Evolutionary conservation across 2,113 vertebrate genomes (phyloP).

Genomic region (Menidia beryllina): DNA sequence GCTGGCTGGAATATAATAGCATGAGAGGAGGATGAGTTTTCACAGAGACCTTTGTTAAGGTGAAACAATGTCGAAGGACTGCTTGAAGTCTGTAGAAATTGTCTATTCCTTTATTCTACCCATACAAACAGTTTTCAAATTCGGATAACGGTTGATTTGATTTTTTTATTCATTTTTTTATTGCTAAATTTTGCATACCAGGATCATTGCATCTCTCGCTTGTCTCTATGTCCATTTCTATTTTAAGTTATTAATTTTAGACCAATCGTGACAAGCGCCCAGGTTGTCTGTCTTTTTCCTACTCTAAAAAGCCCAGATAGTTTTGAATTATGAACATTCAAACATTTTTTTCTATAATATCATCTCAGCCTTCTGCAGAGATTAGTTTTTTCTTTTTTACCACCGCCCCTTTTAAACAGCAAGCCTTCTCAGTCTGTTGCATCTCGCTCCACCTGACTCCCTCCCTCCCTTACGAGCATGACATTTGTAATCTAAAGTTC

Average conservation of each 20-base stretch:
- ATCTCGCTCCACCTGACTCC: constrained; percentile 34
- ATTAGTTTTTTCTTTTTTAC: constrained; percentile 41
- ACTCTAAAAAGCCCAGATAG: constrained; percentile 4
- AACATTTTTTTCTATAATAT: constrained; percentile 13
- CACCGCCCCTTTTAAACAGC: constrained; percentile 33
- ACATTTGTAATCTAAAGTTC: constrained; percentile 54
- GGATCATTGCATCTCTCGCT: constrained; percentile 20
- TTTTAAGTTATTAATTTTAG: constrained; percentile 20
- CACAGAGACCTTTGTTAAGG: constrained; percentile 47
- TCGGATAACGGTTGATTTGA: constrained; percentile 58
- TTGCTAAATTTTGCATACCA: constrained; percentile 40
- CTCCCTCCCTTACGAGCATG: constrained; percentile 22
- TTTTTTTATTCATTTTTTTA: constrained; percentile 54
- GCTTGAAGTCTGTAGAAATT: constrained; percentile 61
- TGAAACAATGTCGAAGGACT: constrained; percentile 56
- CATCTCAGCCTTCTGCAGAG: constrained; percentile 36
- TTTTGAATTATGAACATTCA: constrained; percentile 45
- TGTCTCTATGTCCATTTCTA: constrained; percentile 33
- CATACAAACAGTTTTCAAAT: constrained; percentile 54
- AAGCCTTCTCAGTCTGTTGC: constrained; percentile 28
- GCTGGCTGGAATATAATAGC: constrained; percentile 38
- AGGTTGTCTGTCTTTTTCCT: constrained; percentile 13
- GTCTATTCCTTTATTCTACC: constrained; percentile 55
- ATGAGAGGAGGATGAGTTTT: constrained; percentile 58
- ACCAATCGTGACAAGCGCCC: constrained; percentile 4